Evolutionary conservation across 2,113 vertebrate genomes (phyloP).

Genomic region (Cryptomyrus ogoouensis): DNA sequence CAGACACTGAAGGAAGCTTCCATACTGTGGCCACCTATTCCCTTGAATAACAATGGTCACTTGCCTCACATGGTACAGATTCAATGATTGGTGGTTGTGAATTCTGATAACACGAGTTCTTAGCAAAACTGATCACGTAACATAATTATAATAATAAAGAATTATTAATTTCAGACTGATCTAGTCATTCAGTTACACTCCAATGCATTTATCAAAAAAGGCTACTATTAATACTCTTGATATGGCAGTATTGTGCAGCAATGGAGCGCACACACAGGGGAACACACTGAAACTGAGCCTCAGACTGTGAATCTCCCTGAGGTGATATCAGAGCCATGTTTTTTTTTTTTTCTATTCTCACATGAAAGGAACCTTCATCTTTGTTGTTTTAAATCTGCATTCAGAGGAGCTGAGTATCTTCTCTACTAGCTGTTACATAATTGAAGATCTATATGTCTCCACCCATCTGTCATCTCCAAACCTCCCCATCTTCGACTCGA

Average conservation of each 20-base stretch:
- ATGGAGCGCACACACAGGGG: background rate
- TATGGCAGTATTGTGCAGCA: background rate
- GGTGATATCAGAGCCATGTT: background rate
- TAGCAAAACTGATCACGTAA: background rate
- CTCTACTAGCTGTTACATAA: conserved; percentile 40
- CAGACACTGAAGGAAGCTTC: background rate
- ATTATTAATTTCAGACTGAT: background rate
- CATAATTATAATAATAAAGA: background rate
- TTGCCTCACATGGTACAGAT: background rate
- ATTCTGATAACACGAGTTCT: background rate
- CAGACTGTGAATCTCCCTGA: conserved; percentile 9
- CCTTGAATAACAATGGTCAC: background rate
- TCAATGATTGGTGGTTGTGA: background rate
- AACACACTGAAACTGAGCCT: background rate
- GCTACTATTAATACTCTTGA: background rate
- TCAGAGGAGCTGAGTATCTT: conserved; percentile 17
- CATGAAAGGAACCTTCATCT: conserved; percentile 11
- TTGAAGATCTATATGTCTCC: conserved; percentile 35
- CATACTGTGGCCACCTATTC: background rate
- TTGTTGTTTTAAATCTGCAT: conserved; percentile 6
- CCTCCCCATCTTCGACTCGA: conserved; percentile 45
- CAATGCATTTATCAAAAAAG: background rate
- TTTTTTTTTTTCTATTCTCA: background rate
- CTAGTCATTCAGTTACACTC: background rate
- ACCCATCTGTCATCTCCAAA: conserved; percentile 29